phyloP scores from a whole-genome alignment of 2,797 vertebrate genomes.

The Graptemys geographica region DNA sequence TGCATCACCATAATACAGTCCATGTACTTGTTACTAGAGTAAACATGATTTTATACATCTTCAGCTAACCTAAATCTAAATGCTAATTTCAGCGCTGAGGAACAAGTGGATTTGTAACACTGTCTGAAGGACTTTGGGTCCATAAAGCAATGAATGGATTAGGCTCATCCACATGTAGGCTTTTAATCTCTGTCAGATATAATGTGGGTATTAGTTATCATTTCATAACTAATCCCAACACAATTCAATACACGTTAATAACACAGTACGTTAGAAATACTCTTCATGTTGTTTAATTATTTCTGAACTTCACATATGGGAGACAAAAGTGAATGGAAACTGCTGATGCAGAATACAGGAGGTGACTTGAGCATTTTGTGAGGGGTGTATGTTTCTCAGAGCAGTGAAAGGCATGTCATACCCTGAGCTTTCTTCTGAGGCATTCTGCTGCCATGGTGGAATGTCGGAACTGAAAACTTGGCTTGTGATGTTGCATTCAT shows the following conservation, averaged over 20 bases:
- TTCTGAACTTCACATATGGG: not conserved
- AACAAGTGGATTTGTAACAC: not conserved
- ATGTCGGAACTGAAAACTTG: constrained; percentile 50
- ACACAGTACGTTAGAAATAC: not conserved
- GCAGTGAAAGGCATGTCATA: constrained; percentile 52
- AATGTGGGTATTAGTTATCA: constrained; percentile 10
- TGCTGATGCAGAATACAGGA: not conserved
- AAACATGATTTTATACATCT: not conserved
- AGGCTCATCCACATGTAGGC: not conserved
- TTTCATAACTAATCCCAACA: constrained; percentile 51
- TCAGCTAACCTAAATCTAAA: not conserved
- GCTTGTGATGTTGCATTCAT: not conserved
- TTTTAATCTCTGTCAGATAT: constrained; percentile 25
- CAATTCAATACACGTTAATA: not conserved
- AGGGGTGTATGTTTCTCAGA: not conserved
- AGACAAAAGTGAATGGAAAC: not conserved
- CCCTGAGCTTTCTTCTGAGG: constrained; percentile 24
- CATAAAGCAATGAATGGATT: not conserved
- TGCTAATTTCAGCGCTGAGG: not conserved
- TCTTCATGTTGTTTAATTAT: not conserved
- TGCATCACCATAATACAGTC: not conserved
- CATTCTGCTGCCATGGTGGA: not conserved
- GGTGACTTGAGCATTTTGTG: not conserved
- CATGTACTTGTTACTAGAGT: no score
- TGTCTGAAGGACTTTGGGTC: not conserved